phyloP scores from a whole-genome alignment of 1,140 invertebrate species.

The Mactra quadrangularis region DNA sequence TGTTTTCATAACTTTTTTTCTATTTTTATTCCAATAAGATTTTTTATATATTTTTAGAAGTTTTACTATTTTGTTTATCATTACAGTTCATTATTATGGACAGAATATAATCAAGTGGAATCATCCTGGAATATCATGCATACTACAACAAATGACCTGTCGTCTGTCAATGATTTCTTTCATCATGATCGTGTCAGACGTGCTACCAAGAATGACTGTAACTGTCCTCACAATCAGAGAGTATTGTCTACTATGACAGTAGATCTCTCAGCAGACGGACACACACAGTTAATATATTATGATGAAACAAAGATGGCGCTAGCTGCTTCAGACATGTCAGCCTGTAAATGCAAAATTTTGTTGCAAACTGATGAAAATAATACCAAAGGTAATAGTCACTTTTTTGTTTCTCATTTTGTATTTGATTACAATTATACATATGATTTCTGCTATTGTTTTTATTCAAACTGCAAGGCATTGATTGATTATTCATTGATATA shows the following conservation, averaged over 20 bases:
- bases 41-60: too few relatives aligned
- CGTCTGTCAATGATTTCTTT: slow-evolving; percentile 5
- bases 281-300: slow-evolving; percentile 88
- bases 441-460: too few relatives aligned
- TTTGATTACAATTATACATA: too few relatives aligned
- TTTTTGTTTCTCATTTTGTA: too few relatives aligned
- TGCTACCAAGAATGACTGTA: slow-evolving; percentile 41
- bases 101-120: slow-evolving; percentile 75
- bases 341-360: slow-evolving; percentile 88
- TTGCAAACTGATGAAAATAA: slow-evolving; percentile 82
- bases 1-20: too few relatives aligned
- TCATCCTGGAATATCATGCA: slow-evolving; percentile 1
- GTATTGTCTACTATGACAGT: slow-evolving; percentile 67
- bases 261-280: slow-evolving; percentile 87
- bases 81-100: slow-evolving; percentile 90
- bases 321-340: slow-evolving; percentile 87
- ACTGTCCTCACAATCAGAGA: slow-evolving; percentile 59
- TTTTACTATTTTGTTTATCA: too few relatives aligned
- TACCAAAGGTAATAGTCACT: slow-evolving; percentile 59
- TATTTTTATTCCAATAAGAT: too few relatives aligned
- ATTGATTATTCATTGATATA: too few relatives aligned
- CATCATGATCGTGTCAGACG: slow-evolving; percentile 12
- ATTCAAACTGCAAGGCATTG: too few relatives aligned
- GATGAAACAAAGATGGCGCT: slow-evolving; percentile 86
- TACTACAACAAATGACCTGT: slow-evolving; percentile 36